phyloP scores from a whole-genome alignment of 2,888 invertebrate genomes.

The Diadromus collaris region DNA sequence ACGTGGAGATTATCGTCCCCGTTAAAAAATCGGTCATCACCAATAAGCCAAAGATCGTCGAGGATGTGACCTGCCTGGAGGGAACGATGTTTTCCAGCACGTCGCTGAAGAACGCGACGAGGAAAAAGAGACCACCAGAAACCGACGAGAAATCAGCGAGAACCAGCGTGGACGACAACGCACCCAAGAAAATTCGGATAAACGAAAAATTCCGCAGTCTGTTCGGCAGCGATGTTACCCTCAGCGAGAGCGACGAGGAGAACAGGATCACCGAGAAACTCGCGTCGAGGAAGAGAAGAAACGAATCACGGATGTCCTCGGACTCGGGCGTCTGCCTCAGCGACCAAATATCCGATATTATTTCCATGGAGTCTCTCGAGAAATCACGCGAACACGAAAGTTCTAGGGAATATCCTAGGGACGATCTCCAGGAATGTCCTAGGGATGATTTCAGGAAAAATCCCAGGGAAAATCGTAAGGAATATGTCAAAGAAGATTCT shows the following conservation, averaged over 20 bases:
- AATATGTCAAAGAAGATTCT: no score
- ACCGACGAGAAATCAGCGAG: not conserved
- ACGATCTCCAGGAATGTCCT: no score
- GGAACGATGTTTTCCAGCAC: slow-evolving; percentile 28
- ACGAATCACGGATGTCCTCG: slow-evolving; percentile 21
- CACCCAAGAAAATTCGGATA: slow-evolving; percentile 9
- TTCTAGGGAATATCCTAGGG: not conserved
- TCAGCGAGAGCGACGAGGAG: slow-evolving; percentile 46
- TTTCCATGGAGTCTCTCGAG: not conserved
- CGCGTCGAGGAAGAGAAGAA: slow-evolving; percentile 11
- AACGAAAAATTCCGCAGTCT: slow-evolving; percentile 30
- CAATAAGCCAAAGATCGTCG: slow-evolving; percentile 47
- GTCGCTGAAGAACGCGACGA: not conserved
- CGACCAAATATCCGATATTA: not conserved
- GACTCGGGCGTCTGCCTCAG: slow-evolving; percentile 27
- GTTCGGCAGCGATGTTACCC: slow-evolving; percentile 31
- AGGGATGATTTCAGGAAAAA: no score
- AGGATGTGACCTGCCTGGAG: slow-evolving; percentile 52
- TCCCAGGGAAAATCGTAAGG: no score
- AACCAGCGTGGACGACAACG: not conserved
- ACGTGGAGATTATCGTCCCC: slow-evolving; percentile 4
- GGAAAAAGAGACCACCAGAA: not conserved
- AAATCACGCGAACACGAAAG: not conserved
- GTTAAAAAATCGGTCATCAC: slow-evolving; percentile 2
- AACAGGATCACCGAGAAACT: not conserved